A percentile compares a stretch with the other conserved stretches of the same genome.
These are phyloP conservation scores for Megathymus violae DNA, from an alignment of 1,140 invertebrate genomes.

Conservation along the genomic window DNA sequence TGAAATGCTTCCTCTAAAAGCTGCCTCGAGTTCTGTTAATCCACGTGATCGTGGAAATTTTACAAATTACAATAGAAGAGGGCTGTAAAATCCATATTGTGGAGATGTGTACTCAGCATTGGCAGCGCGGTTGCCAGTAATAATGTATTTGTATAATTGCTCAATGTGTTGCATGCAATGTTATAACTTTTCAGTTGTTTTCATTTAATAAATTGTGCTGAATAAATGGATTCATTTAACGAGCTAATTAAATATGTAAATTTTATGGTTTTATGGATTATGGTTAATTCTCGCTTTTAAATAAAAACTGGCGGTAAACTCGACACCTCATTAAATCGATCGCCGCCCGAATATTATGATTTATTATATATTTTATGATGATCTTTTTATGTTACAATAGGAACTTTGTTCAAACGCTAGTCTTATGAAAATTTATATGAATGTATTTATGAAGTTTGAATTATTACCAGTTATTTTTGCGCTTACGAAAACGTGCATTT, in stretches of 20 bases:
- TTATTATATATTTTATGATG: not conserved
- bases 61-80: too few species aligned
- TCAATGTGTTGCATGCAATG: conserved; percentile 7
- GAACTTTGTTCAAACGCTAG: conserved; percentile 9
- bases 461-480: conserved; percentile 3
- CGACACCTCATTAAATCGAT: not conserved
- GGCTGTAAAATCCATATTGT: too few species aligned
- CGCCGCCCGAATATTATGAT: not conserved
- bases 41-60: too few species aligned
- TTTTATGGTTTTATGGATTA: too few species aligned
- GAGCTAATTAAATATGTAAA: too few species aligned
- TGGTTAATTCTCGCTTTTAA: too few species aligned
- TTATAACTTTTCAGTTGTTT: not conserved
- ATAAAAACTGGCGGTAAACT: not conserved
- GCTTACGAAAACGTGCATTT: conserved; percentile 7
- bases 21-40: too few species aligned
- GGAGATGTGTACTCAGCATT: not conserved
- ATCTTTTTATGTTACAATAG: not conserved
- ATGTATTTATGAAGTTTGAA: conserved; percentile 9
- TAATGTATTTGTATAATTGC: not conserved
- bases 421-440: not conserved
- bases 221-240: too few species aligned
- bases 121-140: not conserved
- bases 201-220: too few species aligned
- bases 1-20: too few species aligned